Evolutionary conservation across 2,113 vertebrate species (phyloP).

Genomic region (human (Homo sapiens)): DNA sequence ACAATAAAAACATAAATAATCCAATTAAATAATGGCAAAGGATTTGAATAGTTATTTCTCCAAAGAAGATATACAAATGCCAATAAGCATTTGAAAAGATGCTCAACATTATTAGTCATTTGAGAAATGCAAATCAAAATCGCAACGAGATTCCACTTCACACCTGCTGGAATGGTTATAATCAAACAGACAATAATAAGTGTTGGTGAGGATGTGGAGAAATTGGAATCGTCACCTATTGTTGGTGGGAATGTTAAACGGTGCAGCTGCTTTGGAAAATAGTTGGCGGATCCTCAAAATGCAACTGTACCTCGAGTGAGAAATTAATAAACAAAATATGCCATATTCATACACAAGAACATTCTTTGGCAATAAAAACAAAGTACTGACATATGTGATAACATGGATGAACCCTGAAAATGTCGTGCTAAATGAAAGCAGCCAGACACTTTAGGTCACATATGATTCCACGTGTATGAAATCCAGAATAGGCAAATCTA

Average conservation of each 20-base stretch:
- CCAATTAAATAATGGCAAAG: background rate
- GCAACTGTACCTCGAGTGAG: background rate
- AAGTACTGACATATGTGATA: background rate
- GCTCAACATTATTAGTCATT: background rate
- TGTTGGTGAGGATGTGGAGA: background rate
- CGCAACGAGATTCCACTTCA: background rate
- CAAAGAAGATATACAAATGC: background rate
- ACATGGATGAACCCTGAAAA: background rate
- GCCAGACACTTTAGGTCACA: background rate
- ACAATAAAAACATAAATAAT: background rate
- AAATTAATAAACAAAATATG: background rate
- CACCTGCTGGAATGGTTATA: background rate
- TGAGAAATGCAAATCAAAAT: background rate
- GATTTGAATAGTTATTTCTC: background rate
- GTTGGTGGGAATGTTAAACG: background rate
- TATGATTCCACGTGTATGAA: background rate
- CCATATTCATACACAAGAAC: background rate
- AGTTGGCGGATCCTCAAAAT: conserved; percentile 11
- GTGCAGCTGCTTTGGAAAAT: conserved; percentile 20
- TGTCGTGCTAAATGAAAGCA: conserved; percentile 2
- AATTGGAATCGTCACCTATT: background rate
- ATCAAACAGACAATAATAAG: background rate
- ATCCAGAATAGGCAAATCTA: background rate
- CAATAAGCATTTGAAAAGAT: background rate
- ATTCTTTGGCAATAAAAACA: background rate